Conservation (phyloP, 2,797 vertebrate genomes). For the Triplophysa yarkandensis region DNA sequence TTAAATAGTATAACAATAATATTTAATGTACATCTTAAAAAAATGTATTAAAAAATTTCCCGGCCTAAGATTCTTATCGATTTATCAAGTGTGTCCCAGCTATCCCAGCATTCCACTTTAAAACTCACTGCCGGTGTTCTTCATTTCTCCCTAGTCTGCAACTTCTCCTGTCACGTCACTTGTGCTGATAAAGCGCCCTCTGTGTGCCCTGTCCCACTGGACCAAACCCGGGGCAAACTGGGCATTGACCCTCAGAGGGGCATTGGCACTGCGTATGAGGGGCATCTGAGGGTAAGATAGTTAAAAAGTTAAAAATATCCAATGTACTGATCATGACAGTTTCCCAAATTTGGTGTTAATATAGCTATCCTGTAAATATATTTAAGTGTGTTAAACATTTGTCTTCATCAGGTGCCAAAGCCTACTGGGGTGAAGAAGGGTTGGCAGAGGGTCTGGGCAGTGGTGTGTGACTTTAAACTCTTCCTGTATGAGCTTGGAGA, state of each 20-base stretch:
- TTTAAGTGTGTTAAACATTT: too few species aligned
- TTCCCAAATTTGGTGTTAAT: not conserved
- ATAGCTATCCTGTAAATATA: not conserved
- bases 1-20: too few species aligned
- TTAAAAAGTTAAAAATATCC: not conserved
- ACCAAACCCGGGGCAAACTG: conserved; percentile 95
- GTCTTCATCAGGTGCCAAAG: conserved; percentile 85
- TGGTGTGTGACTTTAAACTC: conserved; percentile 97
- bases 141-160: conserved; percentile 80
- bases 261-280: conserved; percentile 95
- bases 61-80: not conserved
- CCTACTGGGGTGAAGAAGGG: conserved; percentile 97
- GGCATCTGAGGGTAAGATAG: conserved; percentile 89
- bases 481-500: conserved; percentile 96
- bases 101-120: not conserved
- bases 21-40: too few species aligned
- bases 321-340: not conserved
- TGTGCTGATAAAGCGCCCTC: conserved; percentile 98
- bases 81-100: conserved; percentile 1
- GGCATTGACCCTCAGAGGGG: conserved; percentile 96
- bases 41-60: not conserved
- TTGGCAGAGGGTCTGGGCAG: conserved; percentile 93
- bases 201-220: conserved; percentile 91
- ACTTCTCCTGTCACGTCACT: conserved; percentile 97
- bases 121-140: not conserved